These are phyloP conservation scores for Tympanuchus pallidicinctus DNA, from an alignment of 2,113 vertebrate species.

Conservation along the genomic window DNA sequence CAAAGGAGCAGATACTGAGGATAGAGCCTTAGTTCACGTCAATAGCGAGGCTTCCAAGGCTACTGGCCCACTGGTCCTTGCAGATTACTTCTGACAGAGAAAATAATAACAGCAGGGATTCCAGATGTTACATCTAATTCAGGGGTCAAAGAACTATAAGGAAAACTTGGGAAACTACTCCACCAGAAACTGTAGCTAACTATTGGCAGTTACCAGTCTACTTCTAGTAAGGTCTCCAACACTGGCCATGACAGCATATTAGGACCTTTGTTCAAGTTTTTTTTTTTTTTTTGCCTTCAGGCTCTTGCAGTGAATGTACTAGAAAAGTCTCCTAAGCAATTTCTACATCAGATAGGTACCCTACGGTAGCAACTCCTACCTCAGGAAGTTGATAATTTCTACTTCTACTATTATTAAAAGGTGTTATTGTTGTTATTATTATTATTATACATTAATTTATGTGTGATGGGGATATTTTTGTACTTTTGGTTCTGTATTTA, in stretches of 20 bases:
- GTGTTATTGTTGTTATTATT: background rate
- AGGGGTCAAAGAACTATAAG: background rate
- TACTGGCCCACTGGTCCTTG: background rate
- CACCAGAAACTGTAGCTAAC: background rate
- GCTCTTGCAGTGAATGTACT: background rate
- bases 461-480: accelerated
- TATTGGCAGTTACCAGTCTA: background rate
- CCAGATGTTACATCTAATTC: background rate
- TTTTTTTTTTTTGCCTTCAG: background rate
- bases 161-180: background rate
- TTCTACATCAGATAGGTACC: background rate
- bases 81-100: background rate
- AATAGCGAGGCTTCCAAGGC: background rate
- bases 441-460: background rate
- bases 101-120: background rate
- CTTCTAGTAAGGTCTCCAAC: background rate
- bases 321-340: background rate
- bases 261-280: background rate
- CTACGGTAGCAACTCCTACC: too few species aligned
- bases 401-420: background rate
- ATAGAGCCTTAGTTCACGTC: background rate
- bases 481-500: background rate
- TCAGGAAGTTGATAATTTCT: background rate
- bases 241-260: background rate
- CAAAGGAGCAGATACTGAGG: background rate